Percentiles rank a stretch among this genome's conserved stretches.
phyloP scores from a whole-genome alignment of 2,888 invertebrate genomes.

The Drosophila koepferae region DNA sequence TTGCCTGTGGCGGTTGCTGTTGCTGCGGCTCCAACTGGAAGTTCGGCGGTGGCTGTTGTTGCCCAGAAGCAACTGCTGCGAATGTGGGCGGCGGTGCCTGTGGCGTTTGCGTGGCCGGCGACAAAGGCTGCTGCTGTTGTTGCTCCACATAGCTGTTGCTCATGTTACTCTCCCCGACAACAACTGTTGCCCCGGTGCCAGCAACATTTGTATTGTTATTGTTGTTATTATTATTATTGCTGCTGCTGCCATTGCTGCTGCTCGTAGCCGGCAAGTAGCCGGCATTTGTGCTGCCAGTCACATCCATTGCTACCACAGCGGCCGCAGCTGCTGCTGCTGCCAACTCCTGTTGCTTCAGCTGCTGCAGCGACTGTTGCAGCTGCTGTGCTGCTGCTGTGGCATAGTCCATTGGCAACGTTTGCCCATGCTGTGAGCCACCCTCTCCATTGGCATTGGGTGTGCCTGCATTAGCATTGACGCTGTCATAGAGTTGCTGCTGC shows the following conservation, averaged over 20 bases:
- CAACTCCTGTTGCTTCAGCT: constrained; percentile 79
- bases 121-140: constrained; percentile 44
- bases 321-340: constrained; percentile 42
- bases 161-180: constrained; percentile 78
- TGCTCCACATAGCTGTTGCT: constrained; percentile 85
- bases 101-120: constrained; percentile 70
- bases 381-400: constrained; percentile 81
- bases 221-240: constrained; percentile 17
- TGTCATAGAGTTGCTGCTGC: constrained; percentile 86
- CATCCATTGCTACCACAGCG: constrained; percentile 65
- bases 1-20: constrained; percentile 57
- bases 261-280: constrained; percentile 34
- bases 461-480: constrained; percentile 74
- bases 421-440: constrained; percentile 82
- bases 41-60: constrained; percentile 55
- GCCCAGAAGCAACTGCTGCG: constrained; percentile 69
- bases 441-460: constrained; percentile 56
- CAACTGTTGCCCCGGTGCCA: constrained; percentile 36
- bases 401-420: constrained; percentile 84
- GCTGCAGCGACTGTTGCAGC: constrained; percentile 82
- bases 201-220: constrained; percentile 30
- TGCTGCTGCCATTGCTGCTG: constrained; percentile 34
- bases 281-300: constrained; percentile 50
- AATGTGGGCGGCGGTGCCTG: constrained; percentile 68
- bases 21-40: constrained; percentile 64